Evolutionary conservation across 2,797 vertebrate species (phyloP), one percentile per base, ranked within the genome.

Genomic region (Anas acuta): DNA sequence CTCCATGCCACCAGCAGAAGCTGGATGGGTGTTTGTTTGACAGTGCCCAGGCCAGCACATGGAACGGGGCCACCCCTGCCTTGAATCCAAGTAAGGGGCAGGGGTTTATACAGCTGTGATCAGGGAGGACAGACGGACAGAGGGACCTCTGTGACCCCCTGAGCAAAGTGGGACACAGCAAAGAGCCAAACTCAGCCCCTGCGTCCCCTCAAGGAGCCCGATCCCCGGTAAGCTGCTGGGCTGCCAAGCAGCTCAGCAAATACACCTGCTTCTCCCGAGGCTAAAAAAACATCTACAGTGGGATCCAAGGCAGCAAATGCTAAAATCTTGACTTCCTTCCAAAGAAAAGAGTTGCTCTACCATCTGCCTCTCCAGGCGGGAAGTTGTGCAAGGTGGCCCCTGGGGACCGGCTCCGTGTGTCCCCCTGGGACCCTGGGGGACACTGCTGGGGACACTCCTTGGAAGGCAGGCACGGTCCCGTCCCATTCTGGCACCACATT

Each of bases 311-410:
- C 56, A 83, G 85, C 76, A 90, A 82, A 86, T 87, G 49, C 56
- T 91, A 84, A 91, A 84, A 56, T 90, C 89, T 5, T 76, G 39
- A 88, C 91, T 88, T 93, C 25, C 49, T 64, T 90, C 51, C 57
- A 67, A 73, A 90, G 57, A 58, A 74, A 81, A 57, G 53, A 87
- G 57, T 61, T 79, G 41, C 28, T 86, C 11, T 85, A 30, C 25
- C 56, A 88, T 28, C 60, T 93, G 51, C 26, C 13, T 54, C 49
- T 93, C 32, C 14, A 53, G 57, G 39, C 76, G 33, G 32, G 67
- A 90, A 79, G 53, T 66, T 23, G 49, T 16, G 13, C 10, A 30
- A 33, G 0, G 6, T 0, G 7, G 8, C 47, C 72, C 39, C 58
- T 21, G 58, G 64, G 61, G n/a, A 62, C 22, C 19, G 11, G n/a